Evolutionary conservation across 1,140 invertebrate genomes (phyloP).

Genomic region (Geopemphigus sp.): DNA sequence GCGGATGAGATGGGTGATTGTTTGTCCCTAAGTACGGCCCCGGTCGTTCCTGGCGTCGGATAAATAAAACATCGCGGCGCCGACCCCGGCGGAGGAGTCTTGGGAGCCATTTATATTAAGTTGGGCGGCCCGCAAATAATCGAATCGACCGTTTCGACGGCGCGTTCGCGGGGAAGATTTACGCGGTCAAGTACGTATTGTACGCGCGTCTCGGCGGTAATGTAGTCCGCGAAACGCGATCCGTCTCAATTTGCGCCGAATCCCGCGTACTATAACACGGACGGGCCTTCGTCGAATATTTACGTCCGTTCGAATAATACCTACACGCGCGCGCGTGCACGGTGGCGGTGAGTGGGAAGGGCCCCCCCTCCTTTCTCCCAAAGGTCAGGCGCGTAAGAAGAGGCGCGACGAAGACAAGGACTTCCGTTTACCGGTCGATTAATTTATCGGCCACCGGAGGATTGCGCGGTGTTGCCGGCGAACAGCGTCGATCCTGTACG

Average conservation of each 20-base stretch:
- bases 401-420: constrained; percentile 4
- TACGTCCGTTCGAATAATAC: constrained; percentile 9
- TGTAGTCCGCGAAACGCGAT: constrained; percentile 44
- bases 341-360: not conserved
- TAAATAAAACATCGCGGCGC: constrained; percentile 19
- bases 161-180: constrained; percentile 29
- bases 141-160: constrained; percentile 42
- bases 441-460: constrained; percentile 42
- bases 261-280: too few species aligned
- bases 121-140: constrained; percentile 48
- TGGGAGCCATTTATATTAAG: constrained; percentile 50
- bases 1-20: too few species aligned
- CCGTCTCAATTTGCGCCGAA: constrained; percentile 40
- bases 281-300: constrained; percentile 32
- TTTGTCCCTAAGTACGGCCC: too few species aligned
- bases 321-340: not conserved
- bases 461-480: not conserved
- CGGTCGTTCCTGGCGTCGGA: too few species aligned
- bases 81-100: constrained; percentile 10
- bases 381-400: too few species aligned
- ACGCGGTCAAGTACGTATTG: too few species aligned
- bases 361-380: too few species aligned
- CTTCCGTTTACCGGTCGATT: constrained; percentile 30
- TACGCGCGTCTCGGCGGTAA: constrained; percentile 39
- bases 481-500: not conserved